Base-by-base conservation (phyloP, 2,113 vertebrate genomes). In the Heloderma charlesbogerti region DNA sequence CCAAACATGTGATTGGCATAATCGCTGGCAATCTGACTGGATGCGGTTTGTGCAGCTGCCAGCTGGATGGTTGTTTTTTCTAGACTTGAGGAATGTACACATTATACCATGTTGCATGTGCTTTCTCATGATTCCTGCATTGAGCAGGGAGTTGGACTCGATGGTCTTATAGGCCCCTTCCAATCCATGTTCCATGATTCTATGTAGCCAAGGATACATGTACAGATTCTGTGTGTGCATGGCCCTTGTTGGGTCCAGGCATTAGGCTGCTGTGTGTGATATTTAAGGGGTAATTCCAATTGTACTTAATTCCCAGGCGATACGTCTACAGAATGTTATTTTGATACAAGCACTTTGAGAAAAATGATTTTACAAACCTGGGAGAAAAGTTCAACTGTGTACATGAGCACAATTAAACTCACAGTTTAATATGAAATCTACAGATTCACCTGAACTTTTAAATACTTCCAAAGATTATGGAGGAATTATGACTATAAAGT, bases 401-500 rank as follows among this genome's bases (percentile, higher is more conserved):
- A 95, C 67, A 93, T 94, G 96, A 96, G 95, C 97, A 97, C 88
- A 95, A 89, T 45, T 75, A 96, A 96, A 94, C 93, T 95, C 93
- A 96, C 92, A 97, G 95, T 95, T 95, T 97, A 97, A 96, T 95
- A 91, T 0, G 94, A 96, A 96, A 95, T 96, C 96, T 95, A 95
- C 96, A 96, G 96, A 96, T 95, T 97, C 96, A 93, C 96, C 96
- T 94, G 96, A 92, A 93, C 93, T 96, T 96, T 93, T 97, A 96
- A 72, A 97, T 93, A 95, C 94, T 96, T 97, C 96, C 97, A 95
- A 97, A 96, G 96, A 95, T 96, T 95, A 97, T 89, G 94, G 94
- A 94, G 95, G 34, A 94, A 95, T 95, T 95, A 97, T 92, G 95
- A 97, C 95, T 96, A 96, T 97, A 97, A 97, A 97, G 96, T 97